phyloP scores from a whole-genome alignment of 2,888 invertebrate species.

The Acanthosepion pharaonis region DNA sequence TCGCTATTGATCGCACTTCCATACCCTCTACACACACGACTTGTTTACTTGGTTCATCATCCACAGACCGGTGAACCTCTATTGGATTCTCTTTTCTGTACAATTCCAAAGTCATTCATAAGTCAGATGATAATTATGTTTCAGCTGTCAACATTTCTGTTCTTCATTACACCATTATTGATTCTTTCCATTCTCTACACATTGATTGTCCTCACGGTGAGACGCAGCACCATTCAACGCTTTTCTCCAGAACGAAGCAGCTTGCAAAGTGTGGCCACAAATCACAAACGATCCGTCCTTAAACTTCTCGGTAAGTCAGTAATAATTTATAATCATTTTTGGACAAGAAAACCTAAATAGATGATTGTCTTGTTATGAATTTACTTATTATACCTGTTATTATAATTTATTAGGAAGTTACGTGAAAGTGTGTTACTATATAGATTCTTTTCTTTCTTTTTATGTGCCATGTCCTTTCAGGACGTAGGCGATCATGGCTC shows the following conservation, averaged over 20 bases:
- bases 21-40: constrained; percentile 69
- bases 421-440: no score
- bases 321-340: not conserved
- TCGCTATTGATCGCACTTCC: constrained; percentile 82
- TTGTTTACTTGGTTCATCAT: constrained; percentile 61
- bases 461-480: no score
- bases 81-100: constrained; percentile 66
- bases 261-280: not conserved
- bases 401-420: no score
- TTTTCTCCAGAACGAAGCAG: constrained; percentile 51
- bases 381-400: no score
- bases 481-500: no score
- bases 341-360: no score
- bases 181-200: constrained; percentile 85
- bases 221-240: constrained; percentile 59
- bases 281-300: constrained; percentile 34
- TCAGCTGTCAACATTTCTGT: constrained; percentile 86
- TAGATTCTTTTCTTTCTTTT: no score
- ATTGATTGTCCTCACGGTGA: constrained; percentile 67
- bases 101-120: constrained; percentile 61
- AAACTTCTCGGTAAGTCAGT: constrained; percentile 5
- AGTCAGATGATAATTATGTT: constrained; percentile 76
- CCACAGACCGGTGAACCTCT: constrained; percentile 57
- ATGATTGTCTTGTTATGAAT: no score
- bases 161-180: constrained; percentile 85